These are phyloP conservation scores for Scaptomyza graminum DNA, from an alignment of 1,140 invertebrate genomes.

Conservation along the genomic window DNA sequence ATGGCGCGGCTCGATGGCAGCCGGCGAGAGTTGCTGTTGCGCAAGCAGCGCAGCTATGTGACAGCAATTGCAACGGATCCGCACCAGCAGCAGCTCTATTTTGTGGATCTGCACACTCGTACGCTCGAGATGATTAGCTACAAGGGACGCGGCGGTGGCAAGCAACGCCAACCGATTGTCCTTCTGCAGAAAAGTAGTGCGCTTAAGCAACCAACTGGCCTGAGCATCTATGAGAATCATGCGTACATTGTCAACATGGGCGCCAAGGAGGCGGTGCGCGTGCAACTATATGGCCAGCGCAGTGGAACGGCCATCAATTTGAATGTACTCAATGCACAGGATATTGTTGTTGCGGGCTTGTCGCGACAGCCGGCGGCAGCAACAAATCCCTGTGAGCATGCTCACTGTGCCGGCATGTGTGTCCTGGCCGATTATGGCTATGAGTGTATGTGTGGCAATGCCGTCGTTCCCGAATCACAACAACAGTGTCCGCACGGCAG, in stretches of 20 bases:
- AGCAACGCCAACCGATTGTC: conserved; percentile 83
- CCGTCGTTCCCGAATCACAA: conserved; percentile 61
- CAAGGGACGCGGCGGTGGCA: conserved; percentile 84
- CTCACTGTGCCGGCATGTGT: conserved; percentile 86
- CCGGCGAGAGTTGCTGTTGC: conserved; percentile 79
- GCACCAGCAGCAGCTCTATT: conserved; percentile 88
- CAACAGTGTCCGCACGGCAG: conserved; percentile 65
- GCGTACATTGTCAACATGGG: conserved; percentile 85
- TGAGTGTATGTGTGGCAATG: conserved; percentile 86
- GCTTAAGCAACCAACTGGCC: conserved; percentile 83
- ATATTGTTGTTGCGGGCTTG: conserved; percentile 85
- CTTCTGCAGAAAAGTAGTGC: conserved; percentile 84
- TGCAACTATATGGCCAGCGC: conserved; percentile 84
- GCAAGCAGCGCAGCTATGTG: conserved; percentile 85
- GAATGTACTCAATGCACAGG: conserved; percentile 83
- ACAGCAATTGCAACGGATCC: conserved; percentile 88
- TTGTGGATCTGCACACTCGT: conserved; percentile 86
- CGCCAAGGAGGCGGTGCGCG: conserved; percentile 85
- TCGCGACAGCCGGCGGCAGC: conserved; percentile 84
- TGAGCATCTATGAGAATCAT: conserved; percentile 87
- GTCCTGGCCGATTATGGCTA: conserved; percentile 83
- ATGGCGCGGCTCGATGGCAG: conserved; percentile 88
- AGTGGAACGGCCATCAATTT: conserved; percentile 84
- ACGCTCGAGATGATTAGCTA: conserved; percentile 88
- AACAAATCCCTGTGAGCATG: conserved; percentile 84